Conservation (phyloP, 1,140 invertebrate genomes). For the Notospermus geniculatus region DNA sequence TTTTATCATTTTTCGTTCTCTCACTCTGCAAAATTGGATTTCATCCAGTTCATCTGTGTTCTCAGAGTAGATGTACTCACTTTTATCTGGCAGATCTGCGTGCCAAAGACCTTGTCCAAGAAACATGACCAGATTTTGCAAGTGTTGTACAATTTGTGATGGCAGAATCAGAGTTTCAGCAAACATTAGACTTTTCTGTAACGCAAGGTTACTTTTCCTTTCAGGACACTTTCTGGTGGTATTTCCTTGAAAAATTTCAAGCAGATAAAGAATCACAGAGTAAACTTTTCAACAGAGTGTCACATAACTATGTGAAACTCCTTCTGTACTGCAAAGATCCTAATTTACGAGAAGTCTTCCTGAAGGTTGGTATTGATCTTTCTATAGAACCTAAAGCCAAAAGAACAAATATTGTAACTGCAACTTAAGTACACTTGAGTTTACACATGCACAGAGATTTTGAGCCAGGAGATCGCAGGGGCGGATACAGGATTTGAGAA, state of each 20-base stretch:
- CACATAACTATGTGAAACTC: slow-evolving; percentile 54
- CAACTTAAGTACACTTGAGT: no score
- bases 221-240: slow-evolving; percentile 54
- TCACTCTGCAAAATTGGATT: no score
- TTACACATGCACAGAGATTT: no score
- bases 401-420: no score
- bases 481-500: no score
- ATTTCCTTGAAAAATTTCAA: slow-evolving; percentile 50
- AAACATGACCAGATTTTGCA: no score
- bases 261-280: slow-evolving; percentile 35
- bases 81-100: no score
- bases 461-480: no score
- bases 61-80: no score
- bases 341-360: slow-evolving; percentile 42
- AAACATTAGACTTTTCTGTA: background rate
- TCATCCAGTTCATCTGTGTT: background rate
- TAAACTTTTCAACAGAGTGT: slow-evolving; percentile 47
- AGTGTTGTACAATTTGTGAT: no score
- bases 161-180: no score
- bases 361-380: slow-evolving; percentile 39
- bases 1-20: background rate
- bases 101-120: no score
- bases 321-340: slow-evolving; percentile 37
- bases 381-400: slow-evolving; percentile 53
- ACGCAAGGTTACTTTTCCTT: slow-evolving; percentile 15